Conservation (phyloP, 2,113 vertebrate genomes). For the Odocoileus hemionus region DNA sequence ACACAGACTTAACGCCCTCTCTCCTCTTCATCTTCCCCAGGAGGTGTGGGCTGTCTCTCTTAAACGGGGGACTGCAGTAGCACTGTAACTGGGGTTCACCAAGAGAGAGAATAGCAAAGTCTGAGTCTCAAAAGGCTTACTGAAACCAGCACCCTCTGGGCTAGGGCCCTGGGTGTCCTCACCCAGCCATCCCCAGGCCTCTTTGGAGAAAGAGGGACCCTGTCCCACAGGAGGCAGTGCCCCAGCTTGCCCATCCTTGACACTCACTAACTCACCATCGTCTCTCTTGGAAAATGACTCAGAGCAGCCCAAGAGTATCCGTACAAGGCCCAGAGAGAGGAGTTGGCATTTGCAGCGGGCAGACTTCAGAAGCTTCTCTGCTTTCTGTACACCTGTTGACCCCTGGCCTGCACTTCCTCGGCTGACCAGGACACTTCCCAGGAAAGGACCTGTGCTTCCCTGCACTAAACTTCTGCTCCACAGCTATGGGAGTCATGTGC, state of each 20-base stretch:
- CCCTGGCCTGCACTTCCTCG: neutral
- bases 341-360: no score
- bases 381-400: neutral
- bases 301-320: neutral
- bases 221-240: neutral
- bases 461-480: no score
- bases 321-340: neutral
- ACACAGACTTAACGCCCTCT: no score
- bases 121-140: neutral
- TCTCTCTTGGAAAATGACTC: neutral
- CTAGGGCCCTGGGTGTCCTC: neutral
- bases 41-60: no score
- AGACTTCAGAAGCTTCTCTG: neutral
- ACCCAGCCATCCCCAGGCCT: neutral
- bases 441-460: no score
- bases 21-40: no score
- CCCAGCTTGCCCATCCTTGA: no score
- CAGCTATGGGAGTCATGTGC: neutral
- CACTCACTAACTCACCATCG: neutral
- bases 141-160: no score
- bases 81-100: conserved; percentile 43
- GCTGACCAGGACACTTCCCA: neutral
- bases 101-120: neutral
- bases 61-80: neutral
- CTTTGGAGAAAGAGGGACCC: neutral